A percentile compares a stretch with the other conserved stretches of the same genome.
These are phyloP conservation scores for Pocillopora verrucosa DNA, from an alignment of 64 coral and sea anemone species.

Conservation along the genomic window DNA sequence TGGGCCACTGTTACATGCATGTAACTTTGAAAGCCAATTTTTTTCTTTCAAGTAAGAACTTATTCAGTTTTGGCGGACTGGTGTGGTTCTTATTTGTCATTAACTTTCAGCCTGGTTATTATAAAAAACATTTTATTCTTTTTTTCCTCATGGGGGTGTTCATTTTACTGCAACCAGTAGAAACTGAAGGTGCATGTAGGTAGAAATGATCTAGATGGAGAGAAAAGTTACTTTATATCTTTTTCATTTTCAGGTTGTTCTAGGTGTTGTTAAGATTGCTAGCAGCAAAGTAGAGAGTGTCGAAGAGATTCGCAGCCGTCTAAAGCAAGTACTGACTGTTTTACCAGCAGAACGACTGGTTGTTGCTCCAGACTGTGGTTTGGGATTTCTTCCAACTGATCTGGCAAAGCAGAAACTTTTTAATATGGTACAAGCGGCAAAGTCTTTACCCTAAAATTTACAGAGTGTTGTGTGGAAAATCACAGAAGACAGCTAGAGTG, in stretches of 20 bases:
- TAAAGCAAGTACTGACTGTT: constrained; percentile 75
- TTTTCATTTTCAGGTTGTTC: constrained; percentile 41
- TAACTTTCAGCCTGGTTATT: no score
- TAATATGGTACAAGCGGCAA: constrained; percentile 84
- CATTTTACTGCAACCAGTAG: no score
- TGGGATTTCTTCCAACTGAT: constrained; percentile 63
- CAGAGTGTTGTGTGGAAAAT: no score
- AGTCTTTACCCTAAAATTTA: constrained; percentile 48
- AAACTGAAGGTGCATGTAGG: no score
- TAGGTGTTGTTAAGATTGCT: constrained; percentile 73
- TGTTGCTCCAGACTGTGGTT: constrained; percentile 84
- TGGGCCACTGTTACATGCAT: no score
- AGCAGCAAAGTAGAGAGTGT: constrained; percentile 77
- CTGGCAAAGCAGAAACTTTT: constrained; percentile 70
- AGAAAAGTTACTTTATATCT: neutral
- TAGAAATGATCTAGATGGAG: no score
- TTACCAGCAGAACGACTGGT: constrained; percentile 70
- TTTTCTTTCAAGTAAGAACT: no score
- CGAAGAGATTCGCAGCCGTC: constrained; percentile 60
- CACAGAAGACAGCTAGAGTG: neutral
- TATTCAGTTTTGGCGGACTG: no score
- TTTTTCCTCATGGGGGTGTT: no score
- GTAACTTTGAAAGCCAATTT: no score
- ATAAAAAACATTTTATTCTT: no score
- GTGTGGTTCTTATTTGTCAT: no score